phyloP scores from a whole-genome alignment of 1,140 invertebrate species.

The Drosophila asahinai region DNA sequence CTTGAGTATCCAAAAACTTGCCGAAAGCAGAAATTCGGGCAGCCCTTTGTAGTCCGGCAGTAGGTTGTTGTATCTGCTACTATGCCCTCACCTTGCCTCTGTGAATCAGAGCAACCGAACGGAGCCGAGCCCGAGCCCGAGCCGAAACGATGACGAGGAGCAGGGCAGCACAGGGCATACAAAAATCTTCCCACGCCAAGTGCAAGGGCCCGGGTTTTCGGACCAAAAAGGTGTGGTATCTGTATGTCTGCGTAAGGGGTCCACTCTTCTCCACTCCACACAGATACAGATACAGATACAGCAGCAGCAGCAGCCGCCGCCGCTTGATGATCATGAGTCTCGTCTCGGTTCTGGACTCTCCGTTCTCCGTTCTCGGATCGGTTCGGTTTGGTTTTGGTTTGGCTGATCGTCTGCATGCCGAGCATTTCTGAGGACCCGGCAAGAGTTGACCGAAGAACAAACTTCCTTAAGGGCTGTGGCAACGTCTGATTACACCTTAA shows the following conservation, averaged over 20 bases:
- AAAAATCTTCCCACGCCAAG: slow-evolving; percentile 85
- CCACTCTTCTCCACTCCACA: slow-evolving; percentile 26
- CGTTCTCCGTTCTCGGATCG: background rate
- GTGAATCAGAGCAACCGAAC: slow-evolving; percentile 74
- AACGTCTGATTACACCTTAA: slow-evolving; percentile 81
- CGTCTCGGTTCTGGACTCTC: background rate
- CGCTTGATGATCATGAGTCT: slow-evolving; percentile 60
- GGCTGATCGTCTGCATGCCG: slow-evolving; percentile 70
- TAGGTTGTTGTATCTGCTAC: slow-evolving; percentile 13
- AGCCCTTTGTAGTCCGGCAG: slow-evolving; percentile 69
- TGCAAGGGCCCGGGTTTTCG: slow-evolving; percentile 72
- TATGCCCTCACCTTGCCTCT: slow-evolving; percentile 58
- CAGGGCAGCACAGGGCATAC: slow-evolving; percentile 49
- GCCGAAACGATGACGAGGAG: slow-evolving; percentile 48
- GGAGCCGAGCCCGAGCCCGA: slow-evolving; percentile 4
- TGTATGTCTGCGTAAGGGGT: slow-evolving; percentile 35
- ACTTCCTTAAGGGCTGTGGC: slow-evolving; percentile 78
- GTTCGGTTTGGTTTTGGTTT: slow-evolving; percentile 9
- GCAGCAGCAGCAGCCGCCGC: slow-evolving; percentile 16
- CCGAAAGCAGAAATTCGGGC: slow-evolving; percentile 36
- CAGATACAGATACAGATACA: slow-evolving; percentile 39
- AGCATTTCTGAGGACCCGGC: slow-evolving; percentile 70
- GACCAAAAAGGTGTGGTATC: slow-evolving; percentile 69
- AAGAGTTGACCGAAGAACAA: slow-evolving; percentile 36
- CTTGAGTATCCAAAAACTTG: slow-evolving; percentile 33